These are phyloP conservation scores for Hippocampus guttulatus DNA, from an alignment of 2,113 vertebrate genomes.

Conservation along the genomic window DNA sequence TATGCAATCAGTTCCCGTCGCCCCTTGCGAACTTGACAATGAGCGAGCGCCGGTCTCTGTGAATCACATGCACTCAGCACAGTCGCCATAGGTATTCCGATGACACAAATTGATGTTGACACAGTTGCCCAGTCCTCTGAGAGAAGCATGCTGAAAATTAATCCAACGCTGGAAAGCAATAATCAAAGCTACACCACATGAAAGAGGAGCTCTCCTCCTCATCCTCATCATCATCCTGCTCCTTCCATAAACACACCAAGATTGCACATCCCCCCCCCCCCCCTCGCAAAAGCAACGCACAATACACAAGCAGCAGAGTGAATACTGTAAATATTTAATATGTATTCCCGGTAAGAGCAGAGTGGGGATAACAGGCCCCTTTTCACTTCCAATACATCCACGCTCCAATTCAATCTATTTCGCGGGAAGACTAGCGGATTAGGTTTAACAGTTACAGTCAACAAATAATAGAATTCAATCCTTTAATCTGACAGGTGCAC, in stretches of 20 bases:
- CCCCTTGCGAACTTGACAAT: slow-evolving; percentile 26
- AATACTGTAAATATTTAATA: slow-evolving; percentile 55
- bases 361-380: slow-evolving; percentile 42
- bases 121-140: slow-evolving; percentile 40
- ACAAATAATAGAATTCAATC: slow-evolving; percentile 63
- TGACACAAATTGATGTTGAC: slow-evolving; percentile 60
- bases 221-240: slow-evolving; percentile 18
- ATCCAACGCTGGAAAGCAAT: slow-evolving; percentile 54
- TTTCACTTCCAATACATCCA: slow-evolving; percentile 38
- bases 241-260: slow-evolving; percentile 26
- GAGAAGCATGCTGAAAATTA: slow-evolving; percentile 55
- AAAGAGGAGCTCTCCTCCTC: slow-evolving; percentile 42
- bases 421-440: slow-evolving; percentile 49
- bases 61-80: slow-evolving; percentile 36
- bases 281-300: neutral
- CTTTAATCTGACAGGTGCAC: slow-evolving; percentile 70
- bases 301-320: slow-evolving; percentile 28
- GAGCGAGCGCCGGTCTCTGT: slow-evolving; percentile 15
- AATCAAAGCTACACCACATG: slow-evolving; percentile 61
- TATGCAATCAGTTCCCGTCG: slow-evolving; percentile 22
- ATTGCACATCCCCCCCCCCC: neutral
- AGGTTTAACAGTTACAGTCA: slow-evolving; percentile 59
- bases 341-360: slow-evolving; percentile 50
- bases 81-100: slow-evolving; percentile 47
- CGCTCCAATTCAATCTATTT: slow-evolving; percentile 59